These are phyloP conservation scores for Leptinotarsa defecta DNA, from an alignment of 1,140 invertebrate genomes.

Conservation along the genomic window DNA sequence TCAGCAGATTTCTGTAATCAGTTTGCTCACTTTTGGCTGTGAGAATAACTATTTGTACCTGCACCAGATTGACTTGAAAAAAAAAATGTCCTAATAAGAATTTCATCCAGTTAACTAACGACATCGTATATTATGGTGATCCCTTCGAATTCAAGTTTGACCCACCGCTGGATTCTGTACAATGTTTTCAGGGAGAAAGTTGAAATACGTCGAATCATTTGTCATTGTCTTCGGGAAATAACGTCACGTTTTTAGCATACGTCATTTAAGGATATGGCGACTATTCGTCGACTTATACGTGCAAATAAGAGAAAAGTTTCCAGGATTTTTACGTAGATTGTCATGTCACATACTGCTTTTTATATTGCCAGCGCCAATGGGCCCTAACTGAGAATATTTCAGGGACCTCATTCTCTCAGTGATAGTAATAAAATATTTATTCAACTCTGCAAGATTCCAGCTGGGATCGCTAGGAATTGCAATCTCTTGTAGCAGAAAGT, in stretches of 20 bases:
- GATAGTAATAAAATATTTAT: constrained; percentile 18
- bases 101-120: too few species aligned
- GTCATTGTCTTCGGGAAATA: constrained; percentile 35
- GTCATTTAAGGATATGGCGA: constrained; percentile 38
- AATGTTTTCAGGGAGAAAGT: not conserved
- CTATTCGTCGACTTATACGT: constrained; percentile 34
- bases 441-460: not conserved
- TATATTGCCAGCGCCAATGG: constrained; percentile 31
- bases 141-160: too few species aligned
- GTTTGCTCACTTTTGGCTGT: too few species aligned
- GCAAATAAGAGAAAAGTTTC: constrained; percentile 41
- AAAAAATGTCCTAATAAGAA: too few species aligned
- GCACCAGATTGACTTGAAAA: too few species aligned
- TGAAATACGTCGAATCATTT: constrained; percentile 38
- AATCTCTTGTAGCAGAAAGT: too few species aligned
- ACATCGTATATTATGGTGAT: too few species aligned
- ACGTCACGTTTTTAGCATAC: constrained; percentile 38
- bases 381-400: constrained; percentile 6
- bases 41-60: too few species aligned
- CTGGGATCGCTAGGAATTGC: not conserved
- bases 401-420: constrained; percentile 2
- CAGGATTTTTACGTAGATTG: constrained; percentile 38
- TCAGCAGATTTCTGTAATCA: too few species aligned
- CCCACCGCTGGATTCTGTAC: too few species aligned
- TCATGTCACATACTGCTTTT: constrained; percentile 39